Percentiles rank a stretch among this genome's conserved stretches.
Evolutionary conservation across 2,113 vertebrate genomes (phyloP).

Genomic region (Cyprinodon tularosa): DNA sequence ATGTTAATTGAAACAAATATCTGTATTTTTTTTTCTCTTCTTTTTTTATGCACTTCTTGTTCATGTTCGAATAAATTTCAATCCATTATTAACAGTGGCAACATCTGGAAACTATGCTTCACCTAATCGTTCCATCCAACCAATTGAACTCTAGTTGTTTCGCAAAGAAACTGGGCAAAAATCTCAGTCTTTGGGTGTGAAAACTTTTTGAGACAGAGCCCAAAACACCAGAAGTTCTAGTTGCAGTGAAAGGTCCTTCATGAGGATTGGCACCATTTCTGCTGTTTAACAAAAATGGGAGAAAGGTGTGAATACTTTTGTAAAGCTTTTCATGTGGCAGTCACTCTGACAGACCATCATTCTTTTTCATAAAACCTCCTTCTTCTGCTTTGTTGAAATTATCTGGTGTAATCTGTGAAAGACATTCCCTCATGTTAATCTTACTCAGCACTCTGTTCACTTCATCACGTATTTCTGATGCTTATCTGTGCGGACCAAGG

Average conservation of each 20-base stretch:
- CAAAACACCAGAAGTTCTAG: no score
- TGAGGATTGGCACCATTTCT: not conserved
- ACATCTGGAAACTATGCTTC: no score
- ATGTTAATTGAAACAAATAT: no score
- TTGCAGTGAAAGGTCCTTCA: not conserved
- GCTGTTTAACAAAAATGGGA: not conserved
- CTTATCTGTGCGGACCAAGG: slow-evolving; percentile 59
- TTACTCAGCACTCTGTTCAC: slow-evolving; percentile 2
- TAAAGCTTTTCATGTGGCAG: not conserved
- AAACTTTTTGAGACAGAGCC: no score
- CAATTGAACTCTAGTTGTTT: no score
- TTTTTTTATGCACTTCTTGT: no score
- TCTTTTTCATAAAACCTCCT: not conserved
- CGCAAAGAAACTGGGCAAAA: no score
- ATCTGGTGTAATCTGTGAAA: slow-evolving; percentile 19
- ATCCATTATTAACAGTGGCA: no score
- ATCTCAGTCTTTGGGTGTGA: no score
- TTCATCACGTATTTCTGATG: slow-evolving; percentile 49
- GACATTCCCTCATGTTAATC: slow-evolving; percentile 9
- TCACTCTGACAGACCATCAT: not conserved
- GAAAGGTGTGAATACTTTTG: not conserved
- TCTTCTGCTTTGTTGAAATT: slow-evolving; percentile 2
- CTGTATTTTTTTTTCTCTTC: no score
- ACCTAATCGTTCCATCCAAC: no score
- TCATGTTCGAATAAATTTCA: no score